Evolutionary conservation across 2,888 invertebrate species (phyloP).

Genomic region (Nemoura dubitans): DNA sequence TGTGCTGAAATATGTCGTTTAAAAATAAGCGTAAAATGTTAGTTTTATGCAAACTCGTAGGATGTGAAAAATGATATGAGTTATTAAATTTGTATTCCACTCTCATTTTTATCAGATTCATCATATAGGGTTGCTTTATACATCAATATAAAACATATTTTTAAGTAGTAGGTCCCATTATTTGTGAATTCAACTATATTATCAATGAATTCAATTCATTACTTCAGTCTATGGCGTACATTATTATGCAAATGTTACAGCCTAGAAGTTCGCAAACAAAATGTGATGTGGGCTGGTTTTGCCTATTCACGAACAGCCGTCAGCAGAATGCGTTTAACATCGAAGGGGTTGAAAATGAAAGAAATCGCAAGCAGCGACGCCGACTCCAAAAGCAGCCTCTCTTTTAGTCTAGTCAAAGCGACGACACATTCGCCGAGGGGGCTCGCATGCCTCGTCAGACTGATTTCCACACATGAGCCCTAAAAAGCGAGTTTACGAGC

Average conservation of each 20-base stretch:
- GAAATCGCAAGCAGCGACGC: neutral
- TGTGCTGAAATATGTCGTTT: neutral
- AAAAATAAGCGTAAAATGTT: neutral
- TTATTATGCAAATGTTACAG: conserved; percentile 7
- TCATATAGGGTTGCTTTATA: too few relatives aligned
- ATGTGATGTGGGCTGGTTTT: neutral
- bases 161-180: neutral
- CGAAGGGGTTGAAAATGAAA: conserved; percentile 30
- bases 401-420: neutral
- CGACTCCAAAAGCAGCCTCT: neutral
- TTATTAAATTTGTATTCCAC: neutral
- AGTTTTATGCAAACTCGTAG: neutral
- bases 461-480: conserved; percentile 28
- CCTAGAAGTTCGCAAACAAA: neutral
- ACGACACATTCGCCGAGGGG: neutral
- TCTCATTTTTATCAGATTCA: neutral
- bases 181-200: neutral
- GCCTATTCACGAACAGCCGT: neutral
- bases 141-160: too few relatives aligned
- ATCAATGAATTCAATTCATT: conserved; percentile 17
- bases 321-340: conserved; percentile 1
- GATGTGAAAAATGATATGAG: neutral
- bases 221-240: neutral
- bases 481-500: conserved; percentile 17
- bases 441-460: neutral